phyloP scores from a whole-genome alignment of 1,140 invertebrate species.

The Bombus terrestris region DNA sequence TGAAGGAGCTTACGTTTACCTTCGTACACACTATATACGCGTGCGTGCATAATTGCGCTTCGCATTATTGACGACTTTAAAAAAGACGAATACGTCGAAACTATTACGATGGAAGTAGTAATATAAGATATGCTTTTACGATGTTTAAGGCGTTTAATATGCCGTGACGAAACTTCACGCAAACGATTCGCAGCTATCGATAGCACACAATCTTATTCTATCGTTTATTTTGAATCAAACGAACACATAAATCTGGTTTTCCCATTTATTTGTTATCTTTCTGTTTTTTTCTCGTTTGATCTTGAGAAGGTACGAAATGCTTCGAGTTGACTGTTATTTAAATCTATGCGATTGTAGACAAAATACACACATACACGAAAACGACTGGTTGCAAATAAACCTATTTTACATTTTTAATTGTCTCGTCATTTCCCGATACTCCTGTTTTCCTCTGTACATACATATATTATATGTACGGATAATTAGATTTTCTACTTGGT shows the following conservation, averaged over 20 bases:
- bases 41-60: conserved; percentile 4
- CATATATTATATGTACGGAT: background rate
- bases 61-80: conserved; percentile 15
- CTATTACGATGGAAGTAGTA: conserved; percentile 58
- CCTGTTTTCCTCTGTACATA: too few species aligned
- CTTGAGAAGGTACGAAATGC: conserved; percentile 39
- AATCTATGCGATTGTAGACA: conserved; percentile 73
- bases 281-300: conserved; percentile 31
- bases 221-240: conserved; percentile 3
- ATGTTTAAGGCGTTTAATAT: conserved; percentile 59
- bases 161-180: conserved; percentile 20
- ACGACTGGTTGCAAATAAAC: conserved; percentile 77
- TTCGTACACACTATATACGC: background rate
- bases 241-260: conserved; percentile 14
- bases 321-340: conserved; percentile 64
- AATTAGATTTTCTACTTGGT: background rate
- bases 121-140: conserved; percentile 66
- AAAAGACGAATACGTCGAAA: conserved; percentile 44
- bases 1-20: conserved; percentile 9
- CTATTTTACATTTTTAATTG: conserved; percentile 79
- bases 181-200: conserved; percentile 50
- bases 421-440: conserved; percentile 49
- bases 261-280: conserved; percentile 36
- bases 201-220: conserved; percentile 5
- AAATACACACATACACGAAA: conserved; percentile 60